Base-by-base conservation (phyloP, 92 coral and sea anemone species). In the Nematostella vectensis region DNA sequence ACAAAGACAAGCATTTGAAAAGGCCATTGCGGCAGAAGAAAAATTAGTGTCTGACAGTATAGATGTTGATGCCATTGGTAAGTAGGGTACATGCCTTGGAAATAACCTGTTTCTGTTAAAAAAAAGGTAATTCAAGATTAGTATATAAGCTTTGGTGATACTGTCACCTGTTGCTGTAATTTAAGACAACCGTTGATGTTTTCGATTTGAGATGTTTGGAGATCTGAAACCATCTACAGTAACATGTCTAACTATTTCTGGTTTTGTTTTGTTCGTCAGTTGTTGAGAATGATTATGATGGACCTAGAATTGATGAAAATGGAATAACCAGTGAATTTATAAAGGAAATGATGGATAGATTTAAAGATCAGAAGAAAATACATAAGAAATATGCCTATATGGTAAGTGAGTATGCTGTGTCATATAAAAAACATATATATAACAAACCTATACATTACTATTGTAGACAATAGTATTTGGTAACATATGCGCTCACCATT, bases 1-100 rank as follows among this genome's bases (percentile, higher is more conserved):
- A 0, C 96, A 82, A 50, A 72, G 78, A 47, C 85, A 62, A 53
- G 83, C 96, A 27, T 93, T 93, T 75, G 88, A 82, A 63, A 93
- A 81, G 49, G 99, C 99, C 22, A 93, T 93, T 27, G 85, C 99
- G 17, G 94, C 76, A 29, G 99, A 93, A 25, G 96, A 93, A 22
- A 78, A 68, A 57, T 73, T 69, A 53, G 48, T 72, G 29, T 65
- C 84, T 12, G 84, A 81, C 25, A 22, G 76, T 11, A 44, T 93
- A 21, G 94, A 93, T 66, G 38, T 93, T 33, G 40, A 76, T 29
- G 60, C 99, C 12, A 93, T 93, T 25, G 93, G 99, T 93, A 55
- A 56, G 75, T 6, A 45, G 4, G 37, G n/a, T n/a, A n/a, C n/a
- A n/a, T n/a, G n/a, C n/a, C n/a, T n/a, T n/a, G n/a, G n/a, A n/a